phyloP scores from a whole-genome alignment of 2,113 vertebrate genomes.

The Puffinus mauretanicus region DNA sequence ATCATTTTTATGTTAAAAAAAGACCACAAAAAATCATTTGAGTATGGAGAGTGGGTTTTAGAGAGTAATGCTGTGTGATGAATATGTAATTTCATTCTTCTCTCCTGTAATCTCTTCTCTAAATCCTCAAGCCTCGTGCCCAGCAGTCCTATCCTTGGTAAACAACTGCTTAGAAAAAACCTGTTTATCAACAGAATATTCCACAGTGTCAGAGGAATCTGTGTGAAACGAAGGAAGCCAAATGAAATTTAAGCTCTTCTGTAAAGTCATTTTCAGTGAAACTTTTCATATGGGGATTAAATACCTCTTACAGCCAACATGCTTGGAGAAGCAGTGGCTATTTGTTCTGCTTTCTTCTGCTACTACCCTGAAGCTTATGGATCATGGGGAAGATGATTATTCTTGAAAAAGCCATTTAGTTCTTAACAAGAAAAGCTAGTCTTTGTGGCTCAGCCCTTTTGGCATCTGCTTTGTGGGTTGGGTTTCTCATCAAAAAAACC shows the following conservation, averaged over 20 bases:
- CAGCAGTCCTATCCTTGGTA: not conserved
- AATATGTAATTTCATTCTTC: not conserved
- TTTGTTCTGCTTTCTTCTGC: conserved; percentile 9
- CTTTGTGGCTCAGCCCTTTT: not conserved
- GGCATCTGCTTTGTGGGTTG: conserved; percentile 7
- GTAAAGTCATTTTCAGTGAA: not conserved
- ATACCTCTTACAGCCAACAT: not conserved
- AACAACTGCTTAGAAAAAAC: not conserved
- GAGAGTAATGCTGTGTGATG: not conserved
- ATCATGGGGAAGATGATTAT: not conserved
- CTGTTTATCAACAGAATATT: not conserved
- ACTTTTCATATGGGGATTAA: not conserved
- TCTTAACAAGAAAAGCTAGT: not conserved
- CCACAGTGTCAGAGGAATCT: not conserved
- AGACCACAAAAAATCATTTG: not conserved
- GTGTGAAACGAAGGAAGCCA: not conserved
- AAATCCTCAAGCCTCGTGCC: not conserved
- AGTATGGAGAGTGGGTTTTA: not conserved
- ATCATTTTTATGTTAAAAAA: conserved; percentile 3
- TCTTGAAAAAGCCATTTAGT: conserved; percentile 14
- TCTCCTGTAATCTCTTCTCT: not conserved
- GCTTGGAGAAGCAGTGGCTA: not conserved
- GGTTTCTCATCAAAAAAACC: conserved; percentile 27
- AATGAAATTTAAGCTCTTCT: not conserved
- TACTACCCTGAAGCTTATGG: not conserved